A percentile compares a stretch with the other conserved stretches of the same genome.
Conservation (phyloP, 2,797 vertebrate species). For the Scolopax rusticola region DNA sequence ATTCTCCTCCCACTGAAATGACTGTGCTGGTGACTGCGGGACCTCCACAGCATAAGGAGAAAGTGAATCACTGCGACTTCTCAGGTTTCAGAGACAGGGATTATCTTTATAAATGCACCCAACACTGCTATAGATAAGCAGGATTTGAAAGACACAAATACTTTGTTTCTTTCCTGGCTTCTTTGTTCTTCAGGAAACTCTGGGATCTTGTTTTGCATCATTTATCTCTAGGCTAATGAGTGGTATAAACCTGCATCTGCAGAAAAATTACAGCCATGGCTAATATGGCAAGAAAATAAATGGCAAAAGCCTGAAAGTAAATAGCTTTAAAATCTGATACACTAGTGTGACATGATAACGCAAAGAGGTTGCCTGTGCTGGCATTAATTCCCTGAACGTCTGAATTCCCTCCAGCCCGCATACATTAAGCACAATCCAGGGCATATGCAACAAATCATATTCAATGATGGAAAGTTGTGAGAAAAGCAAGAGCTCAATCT, state of each 20-base stretch:
- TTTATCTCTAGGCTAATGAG: background rate
- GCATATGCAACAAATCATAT: conserved; percentile 59
- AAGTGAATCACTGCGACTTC: conserved; percentile 14
- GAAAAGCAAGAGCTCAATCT: conserved; percentile 49
- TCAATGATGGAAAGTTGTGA: conserved; percentile 25
- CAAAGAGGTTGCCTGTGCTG: background rate
- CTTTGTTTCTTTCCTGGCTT: background rate
- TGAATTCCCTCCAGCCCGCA: conserved; percentile 46
- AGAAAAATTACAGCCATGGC: background rate
- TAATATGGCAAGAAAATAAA: background rate
- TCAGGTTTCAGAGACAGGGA: background rate
- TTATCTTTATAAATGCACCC: background rate
- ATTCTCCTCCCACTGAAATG: background rate
- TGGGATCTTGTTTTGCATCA: background rate
- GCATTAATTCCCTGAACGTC: conserved; percentile 10
- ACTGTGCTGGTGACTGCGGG: background rate
- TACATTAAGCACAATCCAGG: conserved; percentile 17
- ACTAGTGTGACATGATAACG: background rate
- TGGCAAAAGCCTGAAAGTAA: background rate
- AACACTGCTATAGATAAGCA: background rate
- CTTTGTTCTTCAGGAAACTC: background rate
- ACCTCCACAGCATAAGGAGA: background rate
- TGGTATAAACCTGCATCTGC: background rate
- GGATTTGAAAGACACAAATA: background rate
- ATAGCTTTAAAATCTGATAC: conserved; percentile 22